These are phyloP conservation scores for Acleris holmiana DNA, from an alignment of 2,888 invertebrate genomes.

Conservation along the genomic window DNA sequence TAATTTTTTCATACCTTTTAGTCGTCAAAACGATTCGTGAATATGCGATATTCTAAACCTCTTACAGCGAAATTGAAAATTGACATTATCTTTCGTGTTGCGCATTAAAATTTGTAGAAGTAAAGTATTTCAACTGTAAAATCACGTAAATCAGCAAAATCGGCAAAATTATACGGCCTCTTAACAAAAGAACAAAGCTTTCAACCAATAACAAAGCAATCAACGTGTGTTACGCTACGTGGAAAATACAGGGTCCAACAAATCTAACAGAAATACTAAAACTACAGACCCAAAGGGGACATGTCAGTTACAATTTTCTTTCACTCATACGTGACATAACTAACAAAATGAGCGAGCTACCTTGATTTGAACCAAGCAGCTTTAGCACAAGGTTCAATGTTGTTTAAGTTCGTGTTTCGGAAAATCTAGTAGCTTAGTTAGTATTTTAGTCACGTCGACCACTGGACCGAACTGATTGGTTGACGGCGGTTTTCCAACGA, in stretches of 20 bases:
- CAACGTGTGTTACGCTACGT: not conserved
- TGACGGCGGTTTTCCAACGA: not conserved
- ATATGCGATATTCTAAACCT: too few relatives aligned
- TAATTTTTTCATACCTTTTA: too few relatives aligned
- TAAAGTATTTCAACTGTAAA: too few relatives aligned
- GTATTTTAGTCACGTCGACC: conserved; percentile 23
- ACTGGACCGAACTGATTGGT: conserved; percentile 21
- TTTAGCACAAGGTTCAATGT: conserved; percentile 3
- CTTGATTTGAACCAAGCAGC: conserved; percentile 1
- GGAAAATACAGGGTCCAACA: conserved; percentile 14
- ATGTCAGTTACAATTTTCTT: conserved; percentile 23
- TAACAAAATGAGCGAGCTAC: conserved; percentile 14
- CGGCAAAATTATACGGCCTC: not conserved
- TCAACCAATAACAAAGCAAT: not conserved
- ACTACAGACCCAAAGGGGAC: not conserved
- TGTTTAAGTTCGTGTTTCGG: not conserved
- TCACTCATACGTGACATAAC: conserved; percentile 27
- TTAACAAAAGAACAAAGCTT: not conserved
- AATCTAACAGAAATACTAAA: conserved; percentile 10
- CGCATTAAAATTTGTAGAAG: too few relatives aligned
- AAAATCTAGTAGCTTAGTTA: conserved; percentile 15
- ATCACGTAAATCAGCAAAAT: too few relatives aligned
- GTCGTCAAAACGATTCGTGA: too few relatives aligned
- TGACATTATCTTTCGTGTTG: too few relatives aligned
- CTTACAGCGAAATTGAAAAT: too few relatives aligned